A percentile compares a stretch with the other conserved stretches of the same genome.
Evolutionary conservation across 2,888 invertebrate genomes (phyloP).

Genomic region (Brenthis ino): DNA sequence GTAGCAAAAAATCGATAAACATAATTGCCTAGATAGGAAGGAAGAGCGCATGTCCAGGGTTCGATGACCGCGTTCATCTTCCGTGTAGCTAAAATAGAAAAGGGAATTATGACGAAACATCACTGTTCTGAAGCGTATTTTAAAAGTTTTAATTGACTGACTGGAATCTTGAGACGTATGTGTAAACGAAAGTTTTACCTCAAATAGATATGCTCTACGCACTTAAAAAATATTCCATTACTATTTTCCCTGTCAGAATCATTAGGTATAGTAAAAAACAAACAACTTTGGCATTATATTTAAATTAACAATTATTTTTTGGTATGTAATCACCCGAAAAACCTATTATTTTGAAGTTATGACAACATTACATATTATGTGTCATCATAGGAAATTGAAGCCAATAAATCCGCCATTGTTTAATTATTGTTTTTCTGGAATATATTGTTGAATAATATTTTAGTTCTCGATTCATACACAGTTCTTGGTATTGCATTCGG

Average conservation of each 20-base stretch:
- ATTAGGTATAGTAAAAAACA: too few species aligned
- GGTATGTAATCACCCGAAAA: too few species aligned
- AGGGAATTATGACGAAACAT: conserved; percentile 41
- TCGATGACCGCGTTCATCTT: conserved; percentile 60
- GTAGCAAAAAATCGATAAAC: conserved; percentile 44
- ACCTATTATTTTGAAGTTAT: too few species aligned
- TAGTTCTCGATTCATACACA: not conserved
- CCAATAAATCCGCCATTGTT: too few species aligned
- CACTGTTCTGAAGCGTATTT: conserved; percentile 24
- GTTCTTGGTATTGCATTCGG: conserved; percentile 3
- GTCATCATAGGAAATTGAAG: too few species aligned
- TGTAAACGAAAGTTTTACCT: not conserved
- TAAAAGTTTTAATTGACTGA: conserved; percentile 33
- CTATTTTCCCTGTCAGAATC: too few species aligned
- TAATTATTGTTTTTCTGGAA: too few species aligned
- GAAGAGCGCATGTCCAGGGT: conserved; percentile 50
- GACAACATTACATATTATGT: too few species aligned
- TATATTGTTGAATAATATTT: not conserved
- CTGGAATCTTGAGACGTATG: conserved; percentile 28
- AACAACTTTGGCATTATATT: too few species aligned
- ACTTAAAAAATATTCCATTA: too few species aligned
- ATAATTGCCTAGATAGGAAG: conserved; percentile 47
- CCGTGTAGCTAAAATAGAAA: conserved; percentile 61
- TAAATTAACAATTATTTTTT: too few species aligned
- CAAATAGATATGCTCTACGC: too few species aligned